A percentile compares a stretch with the other conserved stretches of the same genome.
These are phyloP conservation scores for Etia nguti DNA, from an alignment of 2,113 vertebrate genomes.

Conservation along the genomic window DNA sequence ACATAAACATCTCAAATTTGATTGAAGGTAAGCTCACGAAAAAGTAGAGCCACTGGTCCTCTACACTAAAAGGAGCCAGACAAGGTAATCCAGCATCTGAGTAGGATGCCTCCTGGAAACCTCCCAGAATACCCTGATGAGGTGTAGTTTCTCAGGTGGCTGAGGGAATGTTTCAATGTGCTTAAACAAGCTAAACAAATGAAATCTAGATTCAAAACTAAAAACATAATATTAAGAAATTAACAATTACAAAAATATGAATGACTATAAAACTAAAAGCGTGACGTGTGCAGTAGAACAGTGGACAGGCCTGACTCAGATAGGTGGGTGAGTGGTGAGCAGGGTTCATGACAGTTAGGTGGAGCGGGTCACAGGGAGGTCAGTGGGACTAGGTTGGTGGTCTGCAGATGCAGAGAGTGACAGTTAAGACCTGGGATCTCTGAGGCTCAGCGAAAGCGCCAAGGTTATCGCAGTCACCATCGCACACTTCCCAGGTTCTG, in stretches of 20 bases:
- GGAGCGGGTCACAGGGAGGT: slow-evolving; percentile 55
- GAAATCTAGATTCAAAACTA: background rate
- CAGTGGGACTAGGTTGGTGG: slow-evolving; percentile 52
- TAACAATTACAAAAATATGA: background rate
- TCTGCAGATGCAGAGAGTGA: slow-evolving; percentile 48
- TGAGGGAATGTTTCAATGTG: background rate
- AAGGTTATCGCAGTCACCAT: slow-evolving; percentile 53
- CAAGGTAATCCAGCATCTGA: background rate
- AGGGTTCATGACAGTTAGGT: slow-evolving; percentile 49
- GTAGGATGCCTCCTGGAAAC: background rate
- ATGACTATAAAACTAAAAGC: background rate
- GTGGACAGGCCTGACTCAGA: background rate
- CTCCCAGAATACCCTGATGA: background rate
- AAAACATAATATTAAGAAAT: background rate
- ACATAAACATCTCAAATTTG: background rate
- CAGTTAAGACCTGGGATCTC: slow-evolving; percentile 14
- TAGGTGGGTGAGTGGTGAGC: slow-evolving; percentile 14
- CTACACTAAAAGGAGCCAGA: background rate
- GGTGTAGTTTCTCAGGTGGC: background rate
- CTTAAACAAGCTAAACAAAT: background rate
- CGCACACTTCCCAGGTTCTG: slow-evolving; percentile 23
- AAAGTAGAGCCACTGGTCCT: background rate
- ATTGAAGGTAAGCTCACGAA: background rate
- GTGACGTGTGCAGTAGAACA: background rate
- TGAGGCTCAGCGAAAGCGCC: background rate